Evolutionary conservation across 2,113 vertebrate genomes (phyloP).

Genomic region (Anhinga rufa): DNA sequence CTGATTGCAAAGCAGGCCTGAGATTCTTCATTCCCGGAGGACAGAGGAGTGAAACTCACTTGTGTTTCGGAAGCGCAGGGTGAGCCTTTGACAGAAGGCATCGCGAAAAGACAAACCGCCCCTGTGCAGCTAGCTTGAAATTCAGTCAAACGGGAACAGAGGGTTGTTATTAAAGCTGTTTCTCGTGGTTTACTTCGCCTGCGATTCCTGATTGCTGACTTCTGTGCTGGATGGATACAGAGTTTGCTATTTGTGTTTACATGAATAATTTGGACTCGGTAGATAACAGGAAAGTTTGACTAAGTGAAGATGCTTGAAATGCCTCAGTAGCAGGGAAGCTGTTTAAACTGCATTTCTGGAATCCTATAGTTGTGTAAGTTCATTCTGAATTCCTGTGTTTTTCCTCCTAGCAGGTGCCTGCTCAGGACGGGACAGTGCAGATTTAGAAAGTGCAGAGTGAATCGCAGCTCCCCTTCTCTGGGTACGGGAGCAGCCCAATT

Average conservation of each 20-base stretch:
- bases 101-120: rapidly evolving
- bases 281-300: not conserved
- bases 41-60: not conserved
- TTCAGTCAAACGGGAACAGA: no score
- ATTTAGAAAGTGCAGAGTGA: not conserved
- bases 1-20: not conserved
- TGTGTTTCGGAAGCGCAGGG: rapidly evolving
- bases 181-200: not conserved
- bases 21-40: not conserved
- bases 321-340: not conserved
- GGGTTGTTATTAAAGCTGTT: not conserved
- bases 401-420: not conserved
- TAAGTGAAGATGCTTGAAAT: no score
- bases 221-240: not conserved
- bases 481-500: not conserved
- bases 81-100: not conserved
- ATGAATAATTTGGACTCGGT: not conserved
- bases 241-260: not conserved
- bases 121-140: not conserved
- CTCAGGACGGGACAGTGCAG: not conserved
- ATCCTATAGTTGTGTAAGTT: rapidly evolving
- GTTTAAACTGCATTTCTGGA: not conserved
- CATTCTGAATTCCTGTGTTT: not conserved
- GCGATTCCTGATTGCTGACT: not conserved
- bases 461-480: not conserved